phyloP scores from a whole-genome alignment of 2,797 vertebrate species.

The Hydrophis major region DNA sequence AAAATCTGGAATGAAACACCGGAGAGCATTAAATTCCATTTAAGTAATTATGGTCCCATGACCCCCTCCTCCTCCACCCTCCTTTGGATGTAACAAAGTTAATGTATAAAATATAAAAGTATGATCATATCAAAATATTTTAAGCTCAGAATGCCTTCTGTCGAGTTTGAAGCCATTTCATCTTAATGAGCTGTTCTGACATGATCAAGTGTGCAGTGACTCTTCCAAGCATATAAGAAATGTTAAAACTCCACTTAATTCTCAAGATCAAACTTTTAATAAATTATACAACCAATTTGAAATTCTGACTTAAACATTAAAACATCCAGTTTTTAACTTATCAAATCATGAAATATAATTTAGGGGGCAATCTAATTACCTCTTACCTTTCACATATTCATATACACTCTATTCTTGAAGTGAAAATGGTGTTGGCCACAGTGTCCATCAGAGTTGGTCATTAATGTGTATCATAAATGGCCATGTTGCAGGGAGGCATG shows the following conservation, averaged over 20 bases:
- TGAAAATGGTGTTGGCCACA: neutral
- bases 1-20: neutral
- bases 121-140: neutral
- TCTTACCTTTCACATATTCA: neutral
- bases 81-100: neutral
- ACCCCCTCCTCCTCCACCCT: too few relatives aligned
- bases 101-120: neutral
- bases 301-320: neutral
- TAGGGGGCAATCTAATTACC: neutral
- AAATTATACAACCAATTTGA: neutral
- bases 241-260: neutral
- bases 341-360: neutral
- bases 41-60: neutral
- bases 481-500: neutral
- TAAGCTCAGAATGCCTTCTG: neutral
- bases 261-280: neutral
- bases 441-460: neutral
- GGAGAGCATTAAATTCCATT: neutral
- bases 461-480: neutral
- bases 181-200: neutral
- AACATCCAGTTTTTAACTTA: neutral
- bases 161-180: neutral
- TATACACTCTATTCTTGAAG: neutral
- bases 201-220: neutral
- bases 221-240: neutral